Conservation (phyloP, 1,140 invertebrate species). For the Heliconius nattereri region DNA sequence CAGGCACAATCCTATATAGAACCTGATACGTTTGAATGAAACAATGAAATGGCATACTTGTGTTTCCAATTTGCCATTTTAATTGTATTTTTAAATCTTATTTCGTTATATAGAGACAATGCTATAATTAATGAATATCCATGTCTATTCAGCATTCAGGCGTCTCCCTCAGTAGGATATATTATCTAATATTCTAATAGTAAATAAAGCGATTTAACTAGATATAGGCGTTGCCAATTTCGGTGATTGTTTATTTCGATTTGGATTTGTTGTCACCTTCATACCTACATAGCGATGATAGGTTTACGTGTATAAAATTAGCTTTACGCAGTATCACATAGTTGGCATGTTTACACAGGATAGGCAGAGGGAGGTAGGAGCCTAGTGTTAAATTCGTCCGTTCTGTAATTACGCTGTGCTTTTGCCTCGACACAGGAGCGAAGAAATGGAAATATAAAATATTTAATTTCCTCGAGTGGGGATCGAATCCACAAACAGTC, state of each 20-base stretch:
- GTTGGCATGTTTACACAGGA: no score
- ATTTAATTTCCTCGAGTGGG: no score
- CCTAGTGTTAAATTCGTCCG: no score
- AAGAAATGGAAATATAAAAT: no score
- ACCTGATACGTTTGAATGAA: neutral
- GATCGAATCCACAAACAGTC: no score
- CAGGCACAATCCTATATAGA: neutral
- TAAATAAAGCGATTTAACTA: constrained; percentile 26
- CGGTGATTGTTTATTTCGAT: constrained; percentile 44
- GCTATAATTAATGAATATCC: neutral
- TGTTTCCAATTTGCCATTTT: constrained; percentile 15
- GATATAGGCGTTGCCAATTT: constrained; percentile 42
- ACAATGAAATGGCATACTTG: neutral
- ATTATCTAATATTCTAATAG: constrained; percentile 3
- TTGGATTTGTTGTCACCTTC: constrained; percentile 40
- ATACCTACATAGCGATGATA: constrained; percentile 25
- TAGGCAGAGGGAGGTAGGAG: no score
- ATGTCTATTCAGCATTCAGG: neutral
- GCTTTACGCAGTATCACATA: no score
- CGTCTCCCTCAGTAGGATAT: neutral
- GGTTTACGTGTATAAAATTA: constrained; percentile 25
- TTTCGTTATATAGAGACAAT: neutral
- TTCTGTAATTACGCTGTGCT: no score
- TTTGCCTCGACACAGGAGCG: no score
- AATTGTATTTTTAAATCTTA: constrained; percentile 16